A percentile compares a stretch with the other conserved stretches of the same genome.
Conservation (phyloP, 64 coral and sea anemone genomes). For the Montipora cactus region DNA sequence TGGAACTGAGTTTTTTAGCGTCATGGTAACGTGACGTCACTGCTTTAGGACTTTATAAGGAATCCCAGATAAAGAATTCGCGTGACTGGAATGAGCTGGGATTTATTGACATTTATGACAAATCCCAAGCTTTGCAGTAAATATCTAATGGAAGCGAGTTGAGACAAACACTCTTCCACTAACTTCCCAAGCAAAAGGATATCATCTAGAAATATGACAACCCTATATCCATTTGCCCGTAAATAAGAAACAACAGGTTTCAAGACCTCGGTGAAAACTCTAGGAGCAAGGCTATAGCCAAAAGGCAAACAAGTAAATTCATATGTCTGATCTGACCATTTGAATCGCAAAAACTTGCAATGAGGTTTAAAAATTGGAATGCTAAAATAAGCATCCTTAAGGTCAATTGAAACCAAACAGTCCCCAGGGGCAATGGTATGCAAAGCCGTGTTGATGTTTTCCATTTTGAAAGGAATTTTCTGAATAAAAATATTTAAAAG, state of each 20-base stretch:
- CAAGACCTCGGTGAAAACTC: too few species aligned
- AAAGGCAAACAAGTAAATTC: constrained; percentile 58
- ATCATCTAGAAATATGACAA: too few species aligned
- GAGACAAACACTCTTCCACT: too few species aligned
- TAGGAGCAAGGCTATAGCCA: constrained; percentile 49
- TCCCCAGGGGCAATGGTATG: constrained; percentile 9
- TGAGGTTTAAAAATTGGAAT: constrained; percentile 25
- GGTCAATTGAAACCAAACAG: not conserved
- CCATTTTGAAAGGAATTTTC: constrained; percentile 72
- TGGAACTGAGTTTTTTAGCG: too few species aligned
- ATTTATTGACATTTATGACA: too few species aligned
- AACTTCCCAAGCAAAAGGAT: too few species aligned
- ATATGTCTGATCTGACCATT: constrained; percentile 10
- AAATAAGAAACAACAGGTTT: not conserved
- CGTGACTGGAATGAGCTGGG: too few species aligned
- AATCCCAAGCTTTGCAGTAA: too few species aligned
- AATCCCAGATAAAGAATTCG: too few species aligned
- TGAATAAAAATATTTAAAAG: constrained; percentile 49
- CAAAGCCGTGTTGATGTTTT: constrained; percentile 37
- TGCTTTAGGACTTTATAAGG: too few species aligned
- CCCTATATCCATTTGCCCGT: not conserved
- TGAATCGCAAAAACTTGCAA: constrained; percentile 55
- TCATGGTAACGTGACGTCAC: too few species aligned
- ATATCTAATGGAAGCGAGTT: too few species aligned
- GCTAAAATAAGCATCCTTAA: constrained; percentile 65